Evolutionary conservation across 1,140 invertebrate genomes (phyloP), one percentile per base, ranked within the genome.

Genomic region (Asbolus verrucosus): DNA sequence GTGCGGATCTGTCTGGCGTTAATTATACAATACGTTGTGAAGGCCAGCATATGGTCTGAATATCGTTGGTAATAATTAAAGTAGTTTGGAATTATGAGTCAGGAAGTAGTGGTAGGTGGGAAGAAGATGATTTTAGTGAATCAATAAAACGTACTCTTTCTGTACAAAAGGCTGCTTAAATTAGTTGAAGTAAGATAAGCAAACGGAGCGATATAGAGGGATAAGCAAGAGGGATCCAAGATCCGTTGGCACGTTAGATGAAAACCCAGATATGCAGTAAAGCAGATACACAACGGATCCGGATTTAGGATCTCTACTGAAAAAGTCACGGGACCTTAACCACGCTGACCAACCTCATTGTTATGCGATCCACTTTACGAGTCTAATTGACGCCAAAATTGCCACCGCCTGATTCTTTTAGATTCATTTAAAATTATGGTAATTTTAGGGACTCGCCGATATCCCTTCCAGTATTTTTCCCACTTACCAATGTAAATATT

Each of bases 181-280:
- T 62, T 62, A 62, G 59, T 62, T 62, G 59, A 62, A 62, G 36
- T 62, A 62, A 62, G 59, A 62, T 62, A 62, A 62, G 59, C 36
- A 62, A 62, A 62, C 59, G 30, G 59, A 62, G 36, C 30, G 59
- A 62, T 62, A 36, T 39, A 62, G 36, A 62, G 30, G 59, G 59
- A 62, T 62, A 62, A 62, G 36, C 19, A 38, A 15, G 31, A 62
- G 24, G 59, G 31, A 38, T 38, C 59, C 36, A 18, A 39, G 30
- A 62, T 38, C 36, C 59, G 59, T 62, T 24, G 30, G 59, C 59
- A 62, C 59, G 15, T 15, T 18, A 62, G 59, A 62, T 62, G 59
- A 39, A 62, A 62, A 62, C 59, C 24, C 36, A 38, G 59, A 62
- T 62, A 62, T 39, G 59, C 59, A 62, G 30, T n/a, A 62, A 62